Percentiles rank a stretch among this genome's conserved stretches.
Conservation (phyloP, 1,140 invertebrate genomes). For the Heterodera carotae region DNA sequence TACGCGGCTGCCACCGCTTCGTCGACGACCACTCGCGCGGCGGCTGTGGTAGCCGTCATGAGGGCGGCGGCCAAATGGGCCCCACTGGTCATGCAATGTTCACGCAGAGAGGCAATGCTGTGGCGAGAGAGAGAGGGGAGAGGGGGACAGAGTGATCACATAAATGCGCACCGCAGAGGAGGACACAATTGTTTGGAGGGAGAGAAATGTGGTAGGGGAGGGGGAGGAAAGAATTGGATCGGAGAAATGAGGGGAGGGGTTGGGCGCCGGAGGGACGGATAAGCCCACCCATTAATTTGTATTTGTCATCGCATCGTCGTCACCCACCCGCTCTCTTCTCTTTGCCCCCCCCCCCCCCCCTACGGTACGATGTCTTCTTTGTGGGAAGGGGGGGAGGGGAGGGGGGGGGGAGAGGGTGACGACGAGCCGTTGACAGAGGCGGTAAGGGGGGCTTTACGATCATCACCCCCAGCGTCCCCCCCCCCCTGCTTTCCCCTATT, state of each 20-base stretch:
- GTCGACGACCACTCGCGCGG: not conserved
- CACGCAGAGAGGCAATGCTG: conserved; percentile 23
- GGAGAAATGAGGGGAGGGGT: not conserved
- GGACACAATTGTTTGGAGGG: not conserved
- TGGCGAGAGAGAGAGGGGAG: not conserved
- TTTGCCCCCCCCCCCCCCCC: no score
- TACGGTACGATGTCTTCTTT: not conserved
- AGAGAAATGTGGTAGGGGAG: not conserved
- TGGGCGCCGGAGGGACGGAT: not conserved
- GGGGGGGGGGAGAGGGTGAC: not conserved
- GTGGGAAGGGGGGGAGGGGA: not conserved
- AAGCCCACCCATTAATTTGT: not conserved
- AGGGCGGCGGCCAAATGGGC: not conserved
- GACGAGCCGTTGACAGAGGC: not conserved
- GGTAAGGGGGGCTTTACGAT: not conserved
- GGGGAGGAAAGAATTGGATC: no score
- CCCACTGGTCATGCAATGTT: conserved; percentile 10
- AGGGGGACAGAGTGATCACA: not conserved
- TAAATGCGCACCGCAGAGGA: no score
- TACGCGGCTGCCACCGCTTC: no score
- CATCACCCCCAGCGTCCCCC: not conserved
- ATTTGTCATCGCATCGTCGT: not conserved
- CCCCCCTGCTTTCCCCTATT: no score
- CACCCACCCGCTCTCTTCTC: no score
- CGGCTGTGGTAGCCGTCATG: not conserved